Base-by-base conservation (phyloP, 2,113 vertebrate genomes). In the Muscicapa adusta region DNA sequence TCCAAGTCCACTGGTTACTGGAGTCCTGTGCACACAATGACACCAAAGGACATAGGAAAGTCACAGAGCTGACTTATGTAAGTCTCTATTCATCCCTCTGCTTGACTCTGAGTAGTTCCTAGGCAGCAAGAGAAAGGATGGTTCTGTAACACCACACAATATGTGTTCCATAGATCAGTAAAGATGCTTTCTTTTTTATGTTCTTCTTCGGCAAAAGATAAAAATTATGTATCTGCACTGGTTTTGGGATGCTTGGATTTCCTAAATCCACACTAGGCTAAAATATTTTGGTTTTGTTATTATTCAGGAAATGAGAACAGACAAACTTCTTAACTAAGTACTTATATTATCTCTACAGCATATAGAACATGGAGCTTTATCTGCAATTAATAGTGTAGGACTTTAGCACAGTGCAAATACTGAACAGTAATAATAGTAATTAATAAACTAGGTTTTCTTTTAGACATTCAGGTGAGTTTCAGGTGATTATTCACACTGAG, bases 21-120 rank as follows among this genome's bases (percentile, higher is more conserved):
- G 99, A 99, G 93, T 98, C 97, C 91, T 99, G 99, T 94, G 93
- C 96, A 78, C 98, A 98, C 95, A 99, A 99, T 34, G 97, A 98
- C 78, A 99, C 98, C 11, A 96, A 97, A 68, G 91, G 96, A 58
- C 95, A 95, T 3, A 98, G 98, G 94, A 98, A 98, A 88, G 98
- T 98, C 12, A 96, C 96, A 12, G 91, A 84, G 7, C 86, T 98
- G 89, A 99, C 98, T 20, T 98, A 99, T 18, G 99, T 99, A 94
- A 94, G 98, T 92, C 65, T 45, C 34, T 5, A 13, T 68, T 47
- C 45, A 48, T 6, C 14, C 60, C 43, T 78, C 36, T 87, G 34
- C 73, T 88, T 57, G 19, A 34, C 33, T 72, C 73, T 62, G 47
- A 72, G 31, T 63, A 54, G 58, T 50, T 81, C 76, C 77, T 70